phyloP scores from a whole-genome alignment of 2,113 vertebrate genomes.

The Bos taurus region DNA sequence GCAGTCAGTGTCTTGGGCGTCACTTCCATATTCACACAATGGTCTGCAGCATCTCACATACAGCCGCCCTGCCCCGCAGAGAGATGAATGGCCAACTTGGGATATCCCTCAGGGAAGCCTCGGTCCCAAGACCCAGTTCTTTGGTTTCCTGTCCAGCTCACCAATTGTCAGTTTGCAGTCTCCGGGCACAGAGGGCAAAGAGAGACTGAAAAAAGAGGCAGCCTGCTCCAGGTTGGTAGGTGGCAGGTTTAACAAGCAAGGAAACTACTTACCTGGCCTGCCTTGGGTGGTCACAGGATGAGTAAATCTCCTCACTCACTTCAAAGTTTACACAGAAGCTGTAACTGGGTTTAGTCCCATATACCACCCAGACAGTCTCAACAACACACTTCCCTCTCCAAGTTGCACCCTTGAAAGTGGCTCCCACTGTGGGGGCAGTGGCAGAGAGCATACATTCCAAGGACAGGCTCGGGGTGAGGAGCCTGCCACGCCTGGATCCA shows the following conservation, averaged over 20 bases:
- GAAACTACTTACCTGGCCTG: background rate
- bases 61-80: fast-evolving
- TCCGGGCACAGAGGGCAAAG: background rate
- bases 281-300: background rate
- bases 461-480: background rate
- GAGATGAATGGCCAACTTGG: background rate
- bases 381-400: background rate
- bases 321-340: background rate
- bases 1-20: background rate
- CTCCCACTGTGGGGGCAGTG: background rate
- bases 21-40: background rate
- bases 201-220: background rate
- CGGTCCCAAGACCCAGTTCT: background rate
- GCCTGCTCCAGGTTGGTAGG: background rate
- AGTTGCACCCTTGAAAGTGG: background rate
- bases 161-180: background rate
- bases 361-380: background rate
- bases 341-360: background rate
- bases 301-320: background rate
- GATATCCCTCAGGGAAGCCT: background rate
- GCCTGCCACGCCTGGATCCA: background rate
- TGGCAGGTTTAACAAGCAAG: background rate
- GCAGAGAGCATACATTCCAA: background rate
- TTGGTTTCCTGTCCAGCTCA: background rate
- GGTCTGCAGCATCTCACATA: background rate